These are phyloP conservation scores for Alethe diademata DNA, from an alignment of 2,113 vertebrate species.

Conservation along the genomic window DNA sequence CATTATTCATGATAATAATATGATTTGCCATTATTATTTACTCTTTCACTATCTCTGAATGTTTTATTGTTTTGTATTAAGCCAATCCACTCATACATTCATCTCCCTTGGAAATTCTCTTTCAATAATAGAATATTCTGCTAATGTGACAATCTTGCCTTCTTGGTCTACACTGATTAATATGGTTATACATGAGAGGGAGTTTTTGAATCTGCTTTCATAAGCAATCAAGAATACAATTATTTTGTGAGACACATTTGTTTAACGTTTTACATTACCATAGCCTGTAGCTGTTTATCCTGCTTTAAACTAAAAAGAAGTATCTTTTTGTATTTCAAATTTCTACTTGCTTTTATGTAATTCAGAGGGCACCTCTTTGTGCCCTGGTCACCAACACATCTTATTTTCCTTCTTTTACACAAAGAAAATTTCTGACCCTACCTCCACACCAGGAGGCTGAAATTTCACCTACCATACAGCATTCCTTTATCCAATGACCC, in stretches of 20 bases:
- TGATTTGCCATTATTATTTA: background rate
- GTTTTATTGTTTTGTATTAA: background rate
- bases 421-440: background rate
- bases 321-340: background rate
- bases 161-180: background rate
- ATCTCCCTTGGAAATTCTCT: background rate
- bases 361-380: background rate
- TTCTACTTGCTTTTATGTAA: background rate
- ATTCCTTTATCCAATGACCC: constrained; percentile 8
- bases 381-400: background rate
- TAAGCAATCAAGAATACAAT: background rate
- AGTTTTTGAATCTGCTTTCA: background rate
- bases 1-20: background rate
- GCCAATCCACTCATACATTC: background rate
- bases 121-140: background rate
- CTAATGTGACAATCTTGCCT: background rate
- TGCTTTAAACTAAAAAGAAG: background rate
- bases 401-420: background rate
- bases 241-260: background rate
- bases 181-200: background rate
- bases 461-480: background rate
- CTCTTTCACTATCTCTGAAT: background rate
- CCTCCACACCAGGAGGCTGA: background rate
- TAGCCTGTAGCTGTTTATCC: background rate
- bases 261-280: background rate